Percentiles rank a stretch among this genome's conserved stretches.
phyloP scores from a whole-genome alignment of 1,140 invertebrate species.

The Stratiolaelaps scimitus region DNA sequence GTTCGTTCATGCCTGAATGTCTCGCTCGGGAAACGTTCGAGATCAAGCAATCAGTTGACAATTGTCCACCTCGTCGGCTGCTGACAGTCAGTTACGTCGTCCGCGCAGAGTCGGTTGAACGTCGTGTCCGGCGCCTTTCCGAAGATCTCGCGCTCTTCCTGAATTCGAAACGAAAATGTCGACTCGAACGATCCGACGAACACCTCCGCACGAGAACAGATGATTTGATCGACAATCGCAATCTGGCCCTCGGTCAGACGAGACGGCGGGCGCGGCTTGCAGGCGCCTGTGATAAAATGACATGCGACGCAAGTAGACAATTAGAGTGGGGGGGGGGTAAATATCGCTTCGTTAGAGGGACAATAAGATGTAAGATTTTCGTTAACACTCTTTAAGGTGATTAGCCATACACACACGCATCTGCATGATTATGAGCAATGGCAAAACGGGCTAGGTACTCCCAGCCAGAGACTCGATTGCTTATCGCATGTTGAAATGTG shows the following conservation, averaged over 20 bases:
- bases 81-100: conserved; percentile 41
- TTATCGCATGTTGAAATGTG: too few relatives aligned
- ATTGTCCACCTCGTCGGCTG: conserved; percentile 46
- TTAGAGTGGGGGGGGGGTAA: too few relatives aligned
- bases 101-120: conserved; percentile 73
- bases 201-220: conserved; percentile 65
- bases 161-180: conserved; percentile 88
- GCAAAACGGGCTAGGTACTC: too few relatives aligned
- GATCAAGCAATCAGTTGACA: conserved; percentile 34
- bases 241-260: conserved; percentile 62
- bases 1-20: too few relatives aligned
- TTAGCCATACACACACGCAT: background rate
- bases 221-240: conserved; percentile 90
- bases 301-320: background rate
- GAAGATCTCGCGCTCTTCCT: conserved; percentile 89
- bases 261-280: conserved; percentile 27
- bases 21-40: too few relatives aligned
- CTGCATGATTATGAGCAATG: background rate
- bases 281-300: conserved; percentile 4
- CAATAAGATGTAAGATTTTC: conserved; percentile 17
- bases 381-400: background rate
- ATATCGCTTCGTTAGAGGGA: too few relatives aligned
- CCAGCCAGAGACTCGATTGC: too few relatives aligned
- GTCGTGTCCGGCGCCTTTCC: conserved; percentile 66
- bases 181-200: conserved; percentile 86